Evolutionary conservation across 1,140 invertebrate species (phyloP).

Genomic region (Eumaeus atala): DNA sequence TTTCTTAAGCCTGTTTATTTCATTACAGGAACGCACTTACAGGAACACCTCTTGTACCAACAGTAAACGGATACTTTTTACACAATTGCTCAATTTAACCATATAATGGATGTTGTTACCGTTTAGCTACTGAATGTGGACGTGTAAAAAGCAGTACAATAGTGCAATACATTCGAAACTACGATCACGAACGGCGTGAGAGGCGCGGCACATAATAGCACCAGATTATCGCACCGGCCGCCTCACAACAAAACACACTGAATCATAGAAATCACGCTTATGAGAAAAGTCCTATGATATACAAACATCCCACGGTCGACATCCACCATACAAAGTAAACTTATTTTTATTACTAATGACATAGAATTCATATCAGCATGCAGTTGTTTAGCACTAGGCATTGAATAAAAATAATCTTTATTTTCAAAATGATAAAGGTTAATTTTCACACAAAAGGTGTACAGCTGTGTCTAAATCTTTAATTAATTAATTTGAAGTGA

Average conservation of each 20-base stretch:
- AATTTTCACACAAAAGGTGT: background rate
- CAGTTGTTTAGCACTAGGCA: background rate
- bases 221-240: background rate
- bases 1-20: too few relatives aligned
- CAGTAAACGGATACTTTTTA: too few relatives aligned
- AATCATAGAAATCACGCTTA: conserved; percentile 2
- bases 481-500: conserved; percentile 7
- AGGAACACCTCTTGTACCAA: too few relatives aligned
- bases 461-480: background rate
- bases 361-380: background rate
- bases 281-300: conserved; percentile 5
- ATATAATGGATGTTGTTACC: background rate
- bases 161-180: background rate
- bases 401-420: background rate
- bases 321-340: background rate
- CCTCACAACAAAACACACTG: background rate
- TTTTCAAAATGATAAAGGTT: background rate
- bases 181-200: background rate
- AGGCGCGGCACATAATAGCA: conserved; percentile 1
- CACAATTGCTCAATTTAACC: background rate
- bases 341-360: background rate
- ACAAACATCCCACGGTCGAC: background rate
- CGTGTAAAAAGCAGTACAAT: background rate
- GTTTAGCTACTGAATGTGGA: background rate
- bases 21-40: too few relatives aligned